A percentile compares a stretch with the other conserved stretches of the same genome.
Evolutionary conservation across 1,140 invertebrate genomes (phyloP).

Genomic region (Episyrphus balteatus): DNA sequence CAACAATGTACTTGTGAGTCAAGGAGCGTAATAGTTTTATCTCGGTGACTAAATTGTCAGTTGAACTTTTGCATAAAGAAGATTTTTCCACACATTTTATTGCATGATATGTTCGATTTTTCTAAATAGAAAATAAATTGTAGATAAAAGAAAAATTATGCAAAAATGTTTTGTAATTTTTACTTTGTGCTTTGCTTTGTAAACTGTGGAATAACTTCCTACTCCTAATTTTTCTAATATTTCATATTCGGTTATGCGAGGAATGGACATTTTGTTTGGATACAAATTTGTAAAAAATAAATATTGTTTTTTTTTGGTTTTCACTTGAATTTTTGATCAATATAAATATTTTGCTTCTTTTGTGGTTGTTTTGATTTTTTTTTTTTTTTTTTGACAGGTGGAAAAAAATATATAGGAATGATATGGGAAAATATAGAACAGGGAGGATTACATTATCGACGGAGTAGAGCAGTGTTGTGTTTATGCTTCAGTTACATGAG

Average conservation of each 20-base stretch:
- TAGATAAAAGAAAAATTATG: constrained; percentile 2
- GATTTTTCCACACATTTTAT: constrained; percentile 75
- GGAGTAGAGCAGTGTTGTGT: no score
- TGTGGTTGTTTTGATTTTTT: no score
- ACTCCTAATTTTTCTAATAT: constrained; percentile 66
- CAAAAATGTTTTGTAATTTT: constrained; percentile 2
- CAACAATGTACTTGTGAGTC: constrained; percentile 73
- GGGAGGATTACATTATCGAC: no score
- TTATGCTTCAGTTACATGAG: no score
- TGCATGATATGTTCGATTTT: constrained; percentile 25
- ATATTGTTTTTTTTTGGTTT: no score
- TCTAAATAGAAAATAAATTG: constrained; percentile 12
- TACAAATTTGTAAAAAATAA: background rate
- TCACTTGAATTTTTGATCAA: no score
- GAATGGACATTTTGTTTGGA: constrained; percentile 30
- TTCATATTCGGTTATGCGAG: constrained; percentile 54
- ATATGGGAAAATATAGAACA: no score
- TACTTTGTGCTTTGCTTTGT: constrained; percentile 74
- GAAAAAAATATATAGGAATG: no score
- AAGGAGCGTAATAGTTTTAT: constrained; percentile 73
- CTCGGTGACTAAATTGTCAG: constrained; percentile 76
- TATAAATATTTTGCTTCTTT: no score
- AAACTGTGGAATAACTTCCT: constrained; percentile 83
- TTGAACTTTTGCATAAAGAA: constrained; percentile 58
- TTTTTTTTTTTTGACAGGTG: no score